Conservation (phyloP, 2,888 invertebrate species). For the Stenolophus ochropezus region DNA sequence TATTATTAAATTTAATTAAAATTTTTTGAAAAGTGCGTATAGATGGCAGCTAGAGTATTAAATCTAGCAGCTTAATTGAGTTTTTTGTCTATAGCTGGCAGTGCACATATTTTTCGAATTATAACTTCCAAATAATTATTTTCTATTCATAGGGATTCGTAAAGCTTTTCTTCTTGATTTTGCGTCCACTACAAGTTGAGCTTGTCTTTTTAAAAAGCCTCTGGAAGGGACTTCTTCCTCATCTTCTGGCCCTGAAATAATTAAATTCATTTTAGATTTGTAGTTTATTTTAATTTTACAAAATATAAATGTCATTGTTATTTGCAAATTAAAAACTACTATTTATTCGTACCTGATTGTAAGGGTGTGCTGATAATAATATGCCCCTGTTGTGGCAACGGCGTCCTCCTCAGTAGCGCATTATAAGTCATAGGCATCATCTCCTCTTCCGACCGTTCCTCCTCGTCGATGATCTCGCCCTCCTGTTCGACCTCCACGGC, state of each 20-base stretch:
- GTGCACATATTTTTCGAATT: too few species aligned
- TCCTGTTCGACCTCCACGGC: slow-evolving; percentile 61
- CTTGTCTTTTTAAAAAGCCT: slow-evolving; percentile 86
- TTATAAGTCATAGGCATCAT: slow-evolving; percentile 70
- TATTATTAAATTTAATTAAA: too few species aligned
- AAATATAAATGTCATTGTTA: background rate
- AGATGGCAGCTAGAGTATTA: too few species aligned
- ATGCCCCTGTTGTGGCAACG: slow-evolving; percentile 68
- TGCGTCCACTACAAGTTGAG: slow-evolving; percentile 88
- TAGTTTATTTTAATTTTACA: background rate
- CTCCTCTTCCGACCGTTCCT: slow-evolving; percentile 67
- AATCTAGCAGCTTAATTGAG: too few species aligned
- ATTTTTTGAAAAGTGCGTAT: too few species aligned
- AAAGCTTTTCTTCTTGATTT: slow-evolving; percentile 87
- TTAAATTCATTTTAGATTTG: background rate
- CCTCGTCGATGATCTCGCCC: slow-evolving; percentile 61
- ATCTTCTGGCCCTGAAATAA: slow-evolving; percentile 81
- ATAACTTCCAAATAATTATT: slow-evolving; percentile 63
- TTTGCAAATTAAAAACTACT: background rate
- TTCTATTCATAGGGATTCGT: slow-evolving; percentile 70
- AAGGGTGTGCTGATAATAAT: slow-evolving; percentile 67
- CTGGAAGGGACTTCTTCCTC: slow-evolving; percentile 90
- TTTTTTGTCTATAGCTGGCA: too few species aligned
- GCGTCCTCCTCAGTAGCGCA: slow-evolving; percentile 69
- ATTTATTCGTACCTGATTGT: slow-evolving; percentile 62